Base-by-base conservation (phyloP, 2,113 vertebrate genomes). In the Condylura cristata region DNA sequence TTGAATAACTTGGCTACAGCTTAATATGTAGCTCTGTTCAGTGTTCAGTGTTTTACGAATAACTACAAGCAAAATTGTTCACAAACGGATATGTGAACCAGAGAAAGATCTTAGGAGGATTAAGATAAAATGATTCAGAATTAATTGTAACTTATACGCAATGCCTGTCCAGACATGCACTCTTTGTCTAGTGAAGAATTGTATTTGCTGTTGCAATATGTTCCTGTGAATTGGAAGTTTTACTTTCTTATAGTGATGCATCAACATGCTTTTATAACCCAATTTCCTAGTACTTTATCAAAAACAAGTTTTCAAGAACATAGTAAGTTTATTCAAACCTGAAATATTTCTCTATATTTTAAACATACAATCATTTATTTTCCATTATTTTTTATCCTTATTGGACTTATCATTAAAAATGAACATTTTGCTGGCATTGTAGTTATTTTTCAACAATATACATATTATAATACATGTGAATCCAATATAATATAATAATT, bases 311-410 rank as follows among this genome's bases (percentile, higher is more conserved):
- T 95, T 72, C 32, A 88, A 53, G 34, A 72, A 24, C 61, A n/a
- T 0, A 28, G 13, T 89, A 80, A 56, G 24, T 63, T 78, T 1
- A 14, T 78, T 78, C 28, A 51, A 80, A 39, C 32, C 26, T 80
- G 51, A 93, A 96, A 14, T 51, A n/a, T n/a, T 92, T 95, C 83
- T 76, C 34, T 78, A 1, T 58, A 14, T 92, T 68, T 17, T 83
- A 66, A 74, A 68, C 85, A 68, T 51, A 53, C 11, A 48, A 8
- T 68, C 14, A 2, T 68, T 80, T 28, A 32, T 46, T 95, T 60
- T 5, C 18, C 14, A 17, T 91, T 72, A 32, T 39, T 46, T 75
- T 80, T 60, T 14, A 32, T 85, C 44, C 5, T 76, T 92, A 39
- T 12, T 94, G 32, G 79, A 68, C 94, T 87, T 78, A 84, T 68